Base-by-base conservation (phyloP, 2,888 invertebrate genomes). In the Drosophila flavopinicola region DNA sequence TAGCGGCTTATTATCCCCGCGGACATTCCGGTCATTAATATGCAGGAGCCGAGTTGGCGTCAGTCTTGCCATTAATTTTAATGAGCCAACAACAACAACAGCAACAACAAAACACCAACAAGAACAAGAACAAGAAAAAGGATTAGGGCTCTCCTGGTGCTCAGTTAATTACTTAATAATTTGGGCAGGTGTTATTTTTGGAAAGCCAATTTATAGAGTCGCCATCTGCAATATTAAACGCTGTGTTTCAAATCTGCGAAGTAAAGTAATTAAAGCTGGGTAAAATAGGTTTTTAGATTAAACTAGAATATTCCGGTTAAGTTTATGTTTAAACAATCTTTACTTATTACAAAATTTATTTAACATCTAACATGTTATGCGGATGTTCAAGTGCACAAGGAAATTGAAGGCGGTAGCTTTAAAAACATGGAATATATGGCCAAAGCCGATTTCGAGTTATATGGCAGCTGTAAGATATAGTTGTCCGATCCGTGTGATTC, bases 111-210 rank as follows among this genome's bases (percentile, higher is more conserved):
- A 35, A 37, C 47, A 32, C n/a, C 33, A 7, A 30, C 20, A 33
- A 6, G n/a, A n/a, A n/a, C n/a, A n/a, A n/a, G n/a, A 9, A n/a
- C 35, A 15, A 15, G 25, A 27, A 45, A 78, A 80, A 78, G 78
- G 85, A 78, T 84, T 85, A 70, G 60, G 35, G 32, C 39, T 39
- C 42, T 48, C 51, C 51, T 51, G 66, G 69, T 51, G 42, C 49
- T 59, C 70, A 67, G 78, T 77, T 87, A 85, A 83, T 83, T 87
- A 83, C 87, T 87, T 87, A 87, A 87, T 83, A 85, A 83, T 83
- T 85, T 73, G 57, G 66, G 61, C 82, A 87, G 85, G 87, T 85
- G 85, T 80, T 86, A 79, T 86, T 86, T 76, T 66, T 65, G 68
- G 66, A 59, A 24, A 47, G 64, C 51, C 63, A 70, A 80, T 78